phyloP scores from a whole-genome alignment of 2,888 invertebrate genomes.

The Pyralis farinalis region DNA sequence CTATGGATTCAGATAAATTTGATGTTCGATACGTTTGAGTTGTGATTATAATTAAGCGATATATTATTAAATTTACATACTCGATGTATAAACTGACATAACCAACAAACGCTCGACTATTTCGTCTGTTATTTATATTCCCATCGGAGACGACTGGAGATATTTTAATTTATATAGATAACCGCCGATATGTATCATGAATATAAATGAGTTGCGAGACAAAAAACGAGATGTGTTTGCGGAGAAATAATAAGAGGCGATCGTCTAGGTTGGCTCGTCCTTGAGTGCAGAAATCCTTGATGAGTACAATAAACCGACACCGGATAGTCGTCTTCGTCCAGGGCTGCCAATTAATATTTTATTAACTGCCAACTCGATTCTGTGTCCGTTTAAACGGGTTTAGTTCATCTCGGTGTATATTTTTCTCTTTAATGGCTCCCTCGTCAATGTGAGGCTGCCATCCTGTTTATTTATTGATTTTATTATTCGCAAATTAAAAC shows the following conservation, averaged over 20 bases:
- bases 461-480: slow-evolving; percentile 4
- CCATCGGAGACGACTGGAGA: slow-evolving; percentile 45
- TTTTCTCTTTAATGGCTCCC: slow-evolving; percentile 3
- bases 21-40: neutral
- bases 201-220: slow-evolving; percentile 71
- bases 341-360: slow-evolving; percentile 69
- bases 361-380: slow-evolving; percentile 39
- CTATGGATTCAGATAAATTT: too few relatives aligned
- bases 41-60: slow-evolving; percentile 5
- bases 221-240: slow-evolving; percentile 74
- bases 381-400: slow-evolving; percentile 29
- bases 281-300: slow-evolving; percentile 80
- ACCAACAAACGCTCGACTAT: slow-evolving; percentile 33
- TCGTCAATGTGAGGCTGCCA: slow-evolving; percentile 4
- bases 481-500: neutral
- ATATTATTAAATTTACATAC: slow-evolving; percentile 4
- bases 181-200: slow-evolving; percentile 73
- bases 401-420: neutral
- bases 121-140: slow-evolving; percentile 38
- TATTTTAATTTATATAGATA: slow-evolving; percentile 74
- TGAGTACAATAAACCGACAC: slow-evolving; percentile 81
- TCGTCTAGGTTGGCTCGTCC: slow-evolving; percentile 71
- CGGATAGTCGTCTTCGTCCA: slow-evolving; percentile 66
- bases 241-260: slow-evolving; percentile 74
- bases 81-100: slow-evolving; percentile 9